Base-by-base conservation (phyloP, 2,888 invertebrate species). In the Rosalia funebris region DNA sequence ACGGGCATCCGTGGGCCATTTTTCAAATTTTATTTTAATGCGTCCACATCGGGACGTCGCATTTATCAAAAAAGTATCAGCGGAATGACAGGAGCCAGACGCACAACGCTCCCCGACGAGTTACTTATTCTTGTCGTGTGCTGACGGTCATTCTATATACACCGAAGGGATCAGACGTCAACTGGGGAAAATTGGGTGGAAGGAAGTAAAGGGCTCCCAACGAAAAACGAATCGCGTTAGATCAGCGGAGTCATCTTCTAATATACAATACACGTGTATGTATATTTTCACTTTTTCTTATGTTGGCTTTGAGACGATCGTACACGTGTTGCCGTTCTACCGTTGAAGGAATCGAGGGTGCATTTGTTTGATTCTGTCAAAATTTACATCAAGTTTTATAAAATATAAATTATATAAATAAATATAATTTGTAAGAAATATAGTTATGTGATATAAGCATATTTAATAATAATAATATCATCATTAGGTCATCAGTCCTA, bases 141-240 rank as follows among this genome's bases (percentile, higher is more conserved):
- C 73, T 75, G 74, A 71, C 77, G 79, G 79, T 79, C 80, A 81
- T 81, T 81, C 80, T 80, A 81, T 81, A 81, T 80, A 79, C 77
- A 76, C 78, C 78, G 75, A 74, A 75, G 79, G 78, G 79, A 77
- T 76, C 77, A 77, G 70, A 73, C 76, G 76, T 76, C 76, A 75
- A 74, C 71, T 66, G 71, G 71, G 75, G 75, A 72, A 76, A 77
- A 77, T 76, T 77, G 78, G 76, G 71, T 73, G 77, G 77, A 78
- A 77, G 78, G 75, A 77, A 74, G 72, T 75, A 75, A 75, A 76
- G 72, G 74, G 72, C 72, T 73, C 70, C 71, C 63, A 11, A 47
- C 72, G 72, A 72, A 75, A 75, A 56, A 47, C 68, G 70, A 62
- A 66, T 58, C 61, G 63, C 60, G 65, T 68, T 66, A 66, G 63